Evolutionary conservation across 30 jellyfish, hydroid and myxozoan species (phyloP), one percentile per base, ranked within the genome.

Genomic region (Turritopsis rubra): DNA sequence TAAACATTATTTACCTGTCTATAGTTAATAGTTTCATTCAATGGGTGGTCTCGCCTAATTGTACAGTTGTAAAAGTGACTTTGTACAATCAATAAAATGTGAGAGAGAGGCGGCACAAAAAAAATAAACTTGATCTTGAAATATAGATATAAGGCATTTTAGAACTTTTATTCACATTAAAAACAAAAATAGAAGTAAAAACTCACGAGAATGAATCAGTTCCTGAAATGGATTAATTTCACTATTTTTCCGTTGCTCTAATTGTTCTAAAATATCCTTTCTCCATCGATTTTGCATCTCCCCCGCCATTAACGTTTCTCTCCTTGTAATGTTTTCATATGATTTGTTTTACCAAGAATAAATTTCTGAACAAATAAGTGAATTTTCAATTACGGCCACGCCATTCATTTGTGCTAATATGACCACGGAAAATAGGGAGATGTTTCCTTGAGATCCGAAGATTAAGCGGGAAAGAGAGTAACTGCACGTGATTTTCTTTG

Each of bases 271-370:
- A 80, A 80, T 80, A 52, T 80, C 65, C 65, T 80, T 80, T 80
- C 87, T 54, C 87, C 87, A 80, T 41, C 60, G 60, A 21, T 27
- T 80, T 21, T 80, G 87, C 87, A 80, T 22, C 79, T 80, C 87
- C 52, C 9, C 52, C 79, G 87, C 87, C 87, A 80, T 80, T 0
- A 41, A 41, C 60, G 60, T 41, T 41, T 41, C 60, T 41, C n/a
- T 22, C 22, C 53, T 72, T 26, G 31, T 22, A 1, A 22, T 68
- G 28, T 26, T 22, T 68, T 68, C 31, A 68, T 68, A 68, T 68
- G 28, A 68, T 68, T 68, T 16, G 8, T 68, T 22, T 41, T 41
- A 41, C 60, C 60, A 41, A 41, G 60, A 41, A 41, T 41, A 41
- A 41, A 41, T 41, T 41, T 41, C 60, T 41, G 5, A 3, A 3